Conservation (phyloP, 2,113 vertebrate genomes). For the Oxyruncus cristatus region DNA sequence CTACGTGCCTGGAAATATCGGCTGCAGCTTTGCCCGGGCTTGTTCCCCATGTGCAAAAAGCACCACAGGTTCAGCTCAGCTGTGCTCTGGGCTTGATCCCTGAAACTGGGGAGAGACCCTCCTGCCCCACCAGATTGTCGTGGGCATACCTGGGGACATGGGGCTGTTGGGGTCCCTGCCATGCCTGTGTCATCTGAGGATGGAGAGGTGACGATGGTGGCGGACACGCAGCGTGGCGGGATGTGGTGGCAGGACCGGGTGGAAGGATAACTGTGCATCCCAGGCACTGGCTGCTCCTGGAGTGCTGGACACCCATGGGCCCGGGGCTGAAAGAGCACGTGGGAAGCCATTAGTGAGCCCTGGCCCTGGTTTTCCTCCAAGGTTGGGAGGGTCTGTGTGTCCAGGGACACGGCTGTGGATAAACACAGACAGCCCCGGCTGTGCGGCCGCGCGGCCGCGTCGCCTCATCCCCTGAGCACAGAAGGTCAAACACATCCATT, state of each 20-base stretch:
- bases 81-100: not conserved
- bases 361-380: not conserved
- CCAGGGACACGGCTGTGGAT: not conserved
- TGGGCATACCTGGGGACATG: accelerated
- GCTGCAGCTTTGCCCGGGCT: conserved; percentile 24
- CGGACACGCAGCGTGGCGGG: accelerated
- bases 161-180: accelerated
- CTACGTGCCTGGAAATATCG: not conserved
- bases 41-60: not conserved
- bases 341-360: not conserved
- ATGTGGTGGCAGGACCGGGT: accelerated
- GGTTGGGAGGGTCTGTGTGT: not conserved
- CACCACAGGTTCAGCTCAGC: not conserved
- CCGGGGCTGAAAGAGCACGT: accelerated
- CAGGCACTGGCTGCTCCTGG: not conserved
- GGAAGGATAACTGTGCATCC: accelerated
- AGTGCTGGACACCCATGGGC: not conserved
- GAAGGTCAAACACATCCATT: not conserved
- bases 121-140: accelerated
- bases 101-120: not conserved
- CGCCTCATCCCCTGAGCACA: not conserved
- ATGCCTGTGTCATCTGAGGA: accelerated
- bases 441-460: not conserved
- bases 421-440: not conserved
- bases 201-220: accelerated